Evolutionary conservation across 2,888 invertebrate species (phyloP), one percentile per base, ranked within the genome.

Genomic region (Unio delphinus): DNA sequence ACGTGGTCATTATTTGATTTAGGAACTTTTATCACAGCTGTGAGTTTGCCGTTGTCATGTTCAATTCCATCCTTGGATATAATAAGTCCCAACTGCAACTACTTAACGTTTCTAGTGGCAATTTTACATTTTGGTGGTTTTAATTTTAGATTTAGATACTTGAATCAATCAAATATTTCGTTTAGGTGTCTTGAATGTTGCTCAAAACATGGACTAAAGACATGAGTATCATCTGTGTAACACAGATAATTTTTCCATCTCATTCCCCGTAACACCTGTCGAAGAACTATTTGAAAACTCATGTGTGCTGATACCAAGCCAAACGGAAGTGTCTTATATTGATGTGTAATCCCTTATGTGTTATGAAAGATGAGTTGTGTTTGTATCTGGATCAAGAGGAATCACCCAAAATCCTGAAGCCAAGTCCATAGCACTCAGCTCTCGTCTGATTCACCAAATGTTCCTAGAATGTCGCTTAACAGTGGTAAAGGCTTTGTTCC

Each of bases 171-270:
- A 45, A 80, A 78, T 18, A 80, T 74, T 34, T 66, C 55, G n/a
- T 65, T 23, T 0, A 80, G 55, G 59, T 76, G 73, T 55, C 68
- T 17, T n/a, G 74, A 63, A 64, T 79, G 79, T 55, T 71, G 70
- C 28, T 76, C 68, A 61, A 79, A 72, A 55, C 66, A 59, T 17
- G 64, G 60, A 45, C 67, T 70, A 60, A 76, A 78, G n/a, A 77
- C 65, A 8, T 78, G 59, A 15, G 79, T 73, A 64, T 80, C 81
- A 69, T 82, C 81, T 17, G 78, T 65, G 60, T 81, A 81, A 26
- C 74, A 69, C 15, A 80, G 55, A 1, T 70, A 69, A 61, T 64
- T 74, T 68, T 79, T 76, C 73, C 76, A 81, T 26, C 76, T 69
- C 26, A 80, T 34, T 17, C 67, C 67, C n/a, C 71, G 23, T 17